These are phyloP conservation scores for Mionectes macconnelli DNA, from an alignment of 2,113 vertebrate genomes.

Conservation along the genomic window DNA sequence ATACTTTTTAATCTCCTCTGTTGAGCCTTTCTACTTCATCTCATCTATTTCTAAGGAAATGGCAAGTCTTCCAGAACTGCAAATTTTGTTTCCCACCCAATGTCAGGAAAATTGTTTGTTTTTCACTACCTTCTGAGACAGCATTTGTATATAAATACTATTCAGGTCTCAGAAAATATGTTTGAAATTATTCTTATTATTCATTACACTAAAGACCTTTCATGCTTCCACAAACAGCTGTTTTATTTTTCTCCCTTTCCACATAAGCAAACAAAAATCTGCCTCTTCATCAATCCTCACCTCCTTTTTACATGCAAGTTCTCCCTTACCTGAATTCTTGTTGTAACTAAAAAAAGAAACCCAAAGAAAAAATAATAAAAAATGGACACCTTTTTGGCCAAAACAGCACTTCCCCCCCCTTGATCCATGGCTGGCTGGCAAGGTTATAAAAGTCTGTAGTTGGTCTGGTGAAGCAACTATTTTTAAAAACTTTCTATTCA, in stretches of 20 bases:
- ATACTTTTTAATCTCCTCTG: constrained; percentile 48
- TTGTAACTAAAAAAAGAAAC: not conserved
- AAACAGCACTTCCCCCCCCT: not conserved
- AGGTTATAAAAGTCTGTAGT: not conserved
- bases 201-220: constrained; percentile 26
- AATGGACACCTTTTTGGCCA: not conserved
- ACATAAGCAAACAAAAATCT: not conserved
- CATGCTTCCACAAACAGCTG: not conserved
- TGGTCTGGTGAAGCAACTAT: not conserved
- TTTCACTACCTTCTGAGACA: constrained; percentile 21
- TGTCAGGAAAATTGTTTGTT: constrained; percentile 1
- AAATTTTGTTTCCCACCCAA: constrained; percentile 20
- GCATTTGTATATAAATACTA: constrained; percentile 19
- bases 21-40: constrained; percentile 46
- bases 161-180: constrained; percentile 15
- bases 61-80: constrained; percentile 29
- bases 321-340: not conserved
- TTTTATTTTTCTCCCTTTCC: not conserved
- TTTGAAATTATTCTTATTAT: constrained; percentile 25
- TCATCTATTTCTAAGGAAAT: constrained; percentile 52
- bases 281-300: not conserved
- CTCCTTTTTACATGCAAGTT: not conserved
- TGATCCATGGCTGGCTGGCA: not conserved
- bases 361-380: not conserved
- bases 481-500: constrained; percentile 5